Evolutionary conservation across 1,140 invertebrate genomes (phyloP), one percentile per base, ranked within the genome.

Genomic region (Pachyrhynchus sulphureomaculatus): DNA sequence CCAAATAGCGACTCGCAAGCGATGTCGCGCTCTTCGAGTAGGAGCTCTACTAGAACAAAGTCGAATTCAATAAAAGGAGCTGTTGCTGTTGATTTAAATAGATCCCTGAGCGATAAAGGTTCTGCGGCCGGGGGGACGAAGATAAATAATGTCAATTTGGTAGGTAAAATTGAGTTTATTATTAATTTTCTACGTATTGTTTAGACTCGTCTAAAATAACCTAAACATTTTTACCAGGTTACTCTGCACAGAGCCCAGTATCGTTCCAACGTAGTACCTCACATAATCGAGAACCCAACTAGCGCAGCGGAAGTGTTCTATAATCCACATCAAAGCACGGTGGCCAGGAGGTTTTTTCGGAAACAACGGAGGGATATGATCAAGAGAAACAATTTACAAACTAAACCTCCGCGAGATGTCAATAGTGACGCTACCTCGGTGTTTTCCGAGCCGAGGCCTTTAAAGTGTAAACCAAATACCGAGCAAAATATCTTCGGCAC

Each of bases 301-400:
- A 70, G 82, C 58, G 80, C 83, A 2, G 86, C 88, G 0, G 88
- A 93, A 68, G 84, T 91, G 75, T 96, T 95, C 76, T 95, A 95
- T 71, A 95, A 96, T 80, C 91, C 92, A 0, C 89, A 91, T 71
- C 93, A 96, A 75, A 95, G 91, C 74, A 92, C 91, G 12, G 91
- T 94, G 0, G 93, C 93, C 0, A 84, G 91, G 61, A 93, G 92
- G 69, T 95, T 95, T 76, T 95, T 95, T 75, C 90, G 92, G 61
- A 93, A 92, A 71, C 91, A 94, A 72, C 83, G 88, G 18, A 82
- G 88, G 47, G 81, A 91, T 63, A 86, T 88, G 66, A 79, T 80
- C 68, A 88, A 88, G 69, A 82, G 85, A 51, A 92, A 88, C 73
- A 91, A 90, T 73, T 77, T 92, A 20, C 86, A 87, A 63, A 75